Conservation (phyloP, 2,888 invertebrate species). For the Odontothrips loti region DNA sequence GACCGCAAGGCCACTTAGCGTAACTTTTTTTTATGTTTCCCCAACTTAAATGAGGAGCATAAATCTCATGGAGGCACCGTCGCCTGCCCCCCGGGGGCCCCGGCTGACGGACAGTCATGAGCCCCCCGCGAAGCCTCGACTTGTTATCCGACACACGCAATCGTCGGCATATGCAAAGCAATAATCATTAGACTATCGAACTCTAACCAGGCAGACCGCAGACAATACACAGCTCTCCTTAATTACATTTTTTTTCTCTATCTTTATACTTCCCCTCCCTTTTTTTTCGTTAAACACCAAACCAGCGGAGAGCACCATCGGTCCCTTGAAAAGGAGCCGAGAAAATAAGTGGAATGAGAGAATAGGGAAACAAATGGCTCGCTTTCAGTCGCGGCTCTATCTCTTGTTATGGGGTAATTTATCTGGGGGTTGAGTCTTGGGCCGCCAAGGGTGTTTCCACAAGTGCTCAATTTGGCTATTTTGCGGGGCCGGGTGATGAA, state of each 20-base stretch:
- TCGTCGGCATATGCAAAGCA: no score
- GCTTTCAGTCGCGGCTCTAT: not conserved
- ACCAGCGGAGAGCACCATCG: no score
- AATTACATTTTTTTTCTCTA: conserved; percentile 32
- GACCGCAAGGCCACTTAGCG: no score
- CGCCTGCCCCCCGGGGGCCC: no score
- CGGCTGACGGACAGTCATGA: no score
- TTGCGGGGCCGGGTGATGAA: no score
- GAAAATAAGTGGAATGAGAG: not conserved
- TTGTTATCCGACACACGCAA: no score
- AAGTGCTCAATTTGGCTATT: no score
- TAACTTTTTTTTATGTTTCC: conserved; percentile 8
- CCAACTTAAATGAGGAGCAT: conserved; percentile 38
- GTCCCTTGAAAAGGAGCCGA: not conserved
- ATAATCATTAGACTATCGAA: no score
- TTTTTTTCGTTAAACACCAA: conserved; percentile 5
- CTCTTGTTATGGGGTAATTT: conserved; percentile 1
- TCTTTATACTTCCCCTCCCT: conserved; percentile 30
- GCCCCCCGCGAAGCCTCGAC: conserved; percentile 32
- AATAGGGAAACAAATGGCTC: not conserved
- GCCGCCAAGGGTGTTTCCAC: not conserved
- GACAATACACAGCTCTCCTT: conserved; percentile 32
- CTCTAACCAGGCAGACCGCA: no score
- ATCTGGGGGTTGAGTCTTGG: not conserved
- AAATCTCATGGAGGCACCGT: conserved; percentile 34